These are phyloP conservation scores for Erythrolamprus reginae DNA, from an alignment of 2,113 vertebrate species.

Conservation along the genomic window DNA sequence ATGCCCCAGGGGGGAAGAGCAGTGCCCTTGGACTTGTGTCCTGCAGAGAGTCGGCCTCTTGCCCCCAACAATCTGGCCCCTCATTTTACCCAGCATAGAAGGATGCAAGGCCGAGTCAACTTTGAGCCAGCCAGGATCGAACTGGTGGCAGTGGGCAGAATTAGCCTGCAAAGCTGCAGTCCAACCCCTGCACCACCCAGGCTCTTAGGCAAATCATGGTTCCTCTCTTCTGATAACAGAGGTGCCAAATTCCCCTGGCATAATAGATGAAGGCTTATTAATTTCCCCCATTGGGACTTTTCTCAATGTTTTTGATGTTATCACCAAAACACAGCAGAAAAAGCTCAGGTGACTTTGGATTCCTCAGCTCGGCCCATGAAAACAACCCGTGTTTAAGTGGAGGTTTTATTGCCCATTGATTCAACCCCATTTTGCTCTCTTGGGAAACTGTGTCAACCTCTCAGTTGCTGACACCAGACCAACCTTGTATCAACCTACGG, in stretches of 20 bases:
- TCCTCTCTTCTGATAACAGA: background rate
- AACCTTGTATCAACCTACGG: background rate
- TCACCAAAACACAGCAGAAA: background rate
- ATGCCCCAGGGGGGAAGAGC: background rate
- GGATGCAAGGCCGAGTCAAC: no score
- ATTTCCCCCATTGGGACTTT: background rate
- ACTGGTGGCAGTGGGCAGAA: no score
- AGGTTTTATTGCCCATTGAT: background rate
- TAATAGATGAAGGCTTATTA: background rate
- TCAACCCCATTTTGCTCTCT: background rate
- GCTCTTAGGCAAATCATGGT: background rate
- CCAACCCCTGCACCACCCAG: no score
- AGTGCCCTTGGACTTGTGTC: no score
- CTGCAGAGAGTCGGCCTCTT: no score
- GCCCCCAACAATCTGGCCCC: no score
- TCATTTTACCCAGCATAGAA: no score
- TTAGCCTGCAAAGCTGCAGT: no score
- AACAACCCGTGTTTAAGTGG: background rate
- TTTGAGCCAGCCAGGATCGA: no score
- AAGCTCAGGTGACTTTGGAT: background rate
- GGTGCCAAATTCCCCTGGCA: background rate
- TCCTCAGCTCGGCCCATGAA: background rate
- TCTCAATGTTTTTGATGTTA: background rate
- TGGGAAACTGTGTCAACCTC: background rate
- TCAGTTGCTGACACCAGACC: background rate